Base-by-base conservation (phyloP, 1,140 invertebrate genomes). In the Globodera rostochiensis region DNA sequence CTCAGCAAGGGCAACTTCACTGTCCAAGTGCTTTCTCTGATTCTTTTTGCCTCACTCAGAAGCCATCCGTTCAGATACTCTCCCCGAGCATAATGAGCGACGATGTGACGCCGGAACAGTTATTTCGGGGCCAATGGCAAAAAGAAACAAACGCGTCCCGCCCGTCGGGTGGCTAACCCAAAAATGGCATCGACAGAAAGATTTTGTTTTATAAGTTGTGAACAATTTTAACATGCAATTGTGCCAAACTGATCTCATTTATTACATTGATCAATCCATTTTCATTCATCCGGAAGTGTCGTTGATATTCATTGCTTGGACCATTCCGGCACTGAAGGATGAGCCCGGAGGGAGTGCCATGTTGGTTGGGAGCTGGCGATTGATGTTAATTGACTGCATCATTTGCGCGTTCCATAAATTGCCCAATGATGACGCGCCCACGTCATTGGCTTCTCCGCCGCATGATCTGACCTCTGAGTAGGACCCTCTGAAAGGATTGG, bases 1-100 rank as follows among this genome's bases (percentile, higher is more conserved):
- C 66, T 83, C n/a, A 83, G 82, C 64, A 83, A 84, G 53, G 82
- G 82, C 47, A 84, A 83, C 73, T 84, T 83, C 67, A 83, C 74
- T n/a, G 82, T 83, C 19, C 80, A 83, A 74, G 82, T 45, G 36
- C 47, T 13, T 36, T 36, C 36, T 36, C 3, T 36, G 36, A 36
- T 36, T 36, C 21, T 53, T n/a, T 25, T 36, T n/a, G 49, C 47
- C 46, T 66, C 60, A 36, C 25, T 19, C n/a, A 71, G 25, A 36
- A 8, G 3, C 21, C 21, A 49, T 21, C 46, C 36, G 36, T 81
- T 74, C n/a, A 81, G 80, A 60, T 81, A 13, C 74, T 81, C 5
- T 81, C 80, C 6, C 80, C 80, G 45, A 53, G 46, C 19, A 81
- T 81, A 53, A 81, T 81, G 80, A 81, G 80, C 19, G 80, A 74